Base-by-base conservation (phyloP, 2,113 vertebrate species). In the Hepsetus odoe region DNA sequence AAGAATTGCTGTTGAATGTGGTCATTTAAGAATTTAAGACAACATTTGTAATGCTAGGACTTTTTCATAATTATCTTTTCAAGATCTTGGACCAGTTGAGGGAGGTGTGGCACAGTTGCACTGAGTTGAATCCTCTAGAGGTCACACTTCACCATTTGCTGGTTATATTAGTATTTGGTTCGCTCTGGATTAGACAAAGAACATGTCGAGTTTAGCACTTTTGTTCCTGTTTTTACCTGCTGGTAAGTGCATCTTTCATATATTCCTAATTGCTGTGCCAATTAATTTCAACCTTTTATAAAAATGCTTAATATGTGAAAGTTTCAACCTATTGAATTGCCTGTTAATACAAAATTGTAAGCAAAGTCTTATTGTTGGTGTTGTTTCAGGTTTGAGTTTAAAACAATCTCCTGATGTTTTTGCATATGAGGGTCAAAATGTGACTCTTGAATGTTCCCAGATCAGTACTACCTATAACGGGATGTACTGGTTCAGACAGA, bases 401-500 rank as follows among this genome's bases (percentile, higher is more conserved):
- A 79, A 62, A 11, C 80, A 86, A 35, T 72, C 76, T 10, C 35
- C 82, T 6, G 65, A 79, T 62, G 9, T 87, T 46, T 68, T 81
- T 24, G 32, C 64, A 16, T 38, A n/a, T 18, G 56, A 82, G 49
- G 73, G 58, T 67, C 44, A 68, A 13, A 82, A 77, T 66, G 74
- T 80, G 73, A 86, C 84, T 42, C 18, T 87, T 42, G 38, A 20
- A 0, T 86, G 84, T 72, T 53, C 81, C 30, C 86, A 85, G 72
- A 80, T 74, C 2, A 26, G 11, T 5, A 84, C 83, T 13, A n/a
- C 67, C 40, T 51, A 66, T 40, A 83, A 86, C 30, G 9, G 44
- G 32, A 87, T 85, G 86, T 82, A 77, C 69, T 86, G 86, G 85
- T 86, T 81, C 72, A 78, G 65, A 56, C 22, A 87, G 18, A 83